A percentile compares a stretch with the other conserved stretches of the same genome.
Conservation (phyloP, 2,888 invertebrate species). For the Catocala sponsa region DNA sequence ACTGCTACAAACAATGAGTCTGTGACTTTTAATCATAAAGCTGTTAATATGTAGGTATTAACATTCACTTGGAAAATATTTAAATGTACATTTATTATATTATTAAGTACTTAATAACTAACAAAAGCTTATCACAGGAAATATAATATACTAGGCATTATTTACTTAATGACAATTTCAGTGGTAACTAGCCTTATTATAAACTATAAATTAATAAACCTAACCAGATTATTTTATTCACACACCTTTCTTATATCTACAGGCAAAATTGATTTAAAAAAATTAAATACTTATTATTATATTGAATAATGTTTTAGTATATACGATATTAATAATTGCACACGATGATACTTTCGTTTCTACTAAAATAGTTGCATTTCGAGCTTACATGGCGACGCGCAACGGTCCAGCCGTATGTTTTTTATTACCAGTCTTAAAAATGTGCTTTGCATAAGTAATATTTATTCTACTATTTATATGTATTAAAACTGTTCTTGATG, state of each 20-base stretch:
- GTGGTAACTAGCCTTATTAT: constrained; percentile 22
- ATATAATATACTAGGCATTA: constrained; percentile 2
- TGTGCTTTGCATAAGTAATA: no score
- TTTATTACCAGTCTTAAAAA: background rate
- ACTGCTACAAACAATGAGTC: background rate
- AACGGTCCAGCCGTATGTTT: background rate
- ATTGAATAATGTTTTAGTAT: no score
- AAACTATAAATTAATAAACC: constrained; percentile 22
- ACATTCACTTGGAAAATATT: constrained; percentile 13
- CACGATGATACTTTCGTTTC: no score
- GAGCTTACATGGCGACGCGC: no score
- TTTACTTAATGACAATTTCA: constrained; percentile 21
- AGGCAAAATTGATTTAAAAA: background rate
- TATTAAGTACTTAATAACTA: constrained; percentile 28
- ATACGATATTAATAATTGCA: no score
- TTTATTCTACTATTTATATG: no score
- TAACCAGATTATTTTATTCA: constrained; percentile 33
- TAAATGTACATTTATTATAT: background rate
- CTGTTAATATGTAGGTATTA: background rate
- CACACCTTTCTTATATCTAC: constrained; percentile 24
- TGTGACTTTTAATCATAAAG: background rate
- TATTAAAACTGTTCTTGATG: no score
- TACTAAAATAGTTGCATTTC: no score
- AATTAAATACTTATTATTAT: background rate
- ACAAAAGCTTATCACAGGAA: constrained; percentile 46